These are phyloP conservation scores for Nestor notabilis DNA, from an alignment of 2,113 vertebrate species.

Conservation along the genomic window DNA sequence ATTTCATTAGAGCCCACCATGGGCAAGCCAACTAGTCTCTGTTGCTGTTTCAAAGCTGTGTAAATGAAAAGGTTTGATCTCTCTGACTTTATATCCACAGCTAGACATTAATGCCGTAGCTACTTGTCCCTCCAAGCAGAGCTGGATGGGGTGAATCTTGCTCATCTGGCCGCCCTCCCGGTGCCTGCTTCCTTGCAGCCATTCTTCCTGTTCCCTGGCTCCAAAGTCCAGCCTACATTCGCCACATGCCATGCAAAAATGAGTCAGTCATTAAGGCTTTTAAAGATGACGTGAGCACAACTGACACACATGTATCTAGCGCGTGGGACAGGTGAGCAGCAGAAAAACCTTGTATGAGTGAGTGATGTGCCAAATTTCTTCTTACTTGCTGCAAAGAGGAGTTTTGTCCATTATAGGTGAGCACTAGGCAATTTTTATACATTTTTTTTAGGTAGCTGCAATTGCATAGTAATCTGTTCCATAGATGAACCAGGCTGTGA, in stretches of 20 bases:
- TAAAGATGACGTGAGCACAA: background rate
- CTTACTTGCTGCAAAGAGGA: background rate
- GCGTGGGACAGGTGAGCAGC: background rate
- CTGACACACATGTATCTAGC: background rate
- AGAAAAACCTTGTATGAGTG: accelerated
- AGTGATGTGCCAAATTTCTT: background rate
- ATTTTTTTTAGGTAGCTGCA: background rate
- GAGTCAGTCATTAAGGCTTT: conserved; percentile 41
- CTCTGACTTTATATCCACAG: background rate
- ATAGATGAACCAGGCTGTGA: background rate
- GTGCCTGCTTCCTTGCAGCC: background rate
- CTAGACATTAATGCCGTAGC: background rate
- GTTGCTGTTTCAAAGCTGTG: background rate
- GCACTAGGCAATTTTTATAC: background rate
- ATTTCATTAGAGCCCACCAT: background rate
- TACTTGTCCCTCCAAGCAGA: background rate
- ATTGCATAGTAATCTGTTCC: background rate
- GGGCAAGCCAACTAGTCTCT: background rate
- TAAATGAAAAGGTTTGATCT: background rate
- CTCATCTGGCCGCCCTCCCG: accelerated
- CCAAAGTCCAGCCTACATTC: background rate
- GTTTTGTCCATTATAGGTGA: background rate
- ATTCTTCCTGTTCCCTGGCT: background rate
- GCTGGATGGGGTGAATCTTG: background rate
- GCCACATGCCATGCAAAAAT: background rate